phyloP scores from a whole-genome alignment of 35 echinoderm and acorn worm genomes.

The Lytechinus variegatus region DNA sequence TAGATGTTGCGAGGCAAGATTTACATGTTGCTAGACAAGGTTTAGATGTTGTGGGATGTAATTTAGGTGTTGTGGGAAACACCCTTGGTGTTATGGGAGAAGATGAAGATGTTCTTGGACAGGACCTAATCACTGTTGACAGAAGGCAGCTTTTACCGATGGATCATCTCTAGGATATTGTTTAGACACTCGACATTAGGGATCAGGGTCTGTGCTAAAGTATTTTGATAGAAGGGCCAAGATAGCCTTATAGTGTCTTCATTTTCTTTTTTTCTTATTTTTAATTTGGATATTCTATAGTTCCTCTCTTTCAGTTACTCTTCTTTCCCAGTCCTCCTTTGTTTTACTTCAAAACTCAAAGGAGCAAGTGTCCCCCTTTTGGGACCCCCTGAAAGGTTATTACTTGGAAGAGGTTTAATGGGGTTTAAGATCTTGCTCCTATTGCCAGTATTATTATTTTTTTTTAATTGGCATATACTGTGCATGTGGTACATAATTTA shows the following conservation, averaged over 20 bases:
- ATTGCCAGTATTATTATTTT: not conserved
- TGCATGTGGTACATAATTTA: not conserved
- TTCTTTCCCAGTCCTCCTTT: no score
- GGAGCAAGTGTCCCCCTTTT: no score
- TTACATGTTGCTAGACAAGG: not conserved
- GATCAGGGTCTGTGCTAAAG: no score
- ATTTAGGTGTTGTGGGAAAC: not conserved
- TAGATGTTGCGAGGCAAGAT: not conserved
- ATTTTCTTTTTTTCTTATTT: not conserved
- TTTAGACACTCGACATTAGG: not conserved
- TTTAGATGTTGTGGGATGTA: not conserved
- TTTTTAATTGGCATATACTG: not conserved
- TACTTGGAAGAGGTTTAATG: not conserved
- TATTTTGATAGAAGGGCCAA: no score
- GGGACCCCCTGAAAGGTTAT: not conserved
- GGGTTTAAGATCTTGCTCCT: not conserved
- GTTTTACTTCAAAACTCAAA: no score
- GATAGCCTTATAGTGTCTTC: no score
- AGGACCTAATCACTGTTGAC: not conserved
- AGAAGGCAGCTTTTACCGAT: conserved; percentile 2
- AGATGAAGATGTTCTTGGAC: not conserved
- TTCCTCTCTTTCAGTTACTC: no score
- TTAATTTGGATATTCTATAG: no score
- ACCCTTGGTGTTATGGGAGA: not conserved
- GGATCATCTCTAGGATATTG: not conserved